phyloP scores from a whole-genome alignment of 2,113 vertebrate species.

The Danionella cerebrum region DNA sequence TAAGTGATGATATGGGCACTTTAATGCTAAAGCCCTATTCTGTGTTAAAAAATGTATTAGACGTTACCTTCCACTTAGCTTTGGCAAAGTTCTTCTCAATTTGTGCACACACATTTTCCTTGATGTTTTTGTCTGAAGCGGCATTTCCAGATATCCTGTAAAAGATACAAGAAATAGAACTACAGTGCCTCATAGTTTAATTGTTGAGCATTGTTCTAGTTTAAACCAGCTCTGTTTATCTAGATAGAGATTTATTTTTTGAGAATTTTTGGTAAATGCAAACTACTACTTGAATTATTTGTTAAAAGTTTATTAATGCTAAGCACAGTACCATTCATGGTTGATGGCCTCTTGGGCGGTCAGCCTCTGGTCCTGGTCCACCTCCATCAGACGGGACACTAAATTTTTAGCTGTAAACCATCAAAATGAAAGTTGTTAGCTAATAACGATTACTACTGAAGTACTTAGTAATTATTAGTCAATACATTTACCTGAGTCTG shows the following conservation, averaged over 20 bases:
- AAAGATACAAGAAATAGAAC: too few relatives aligned
- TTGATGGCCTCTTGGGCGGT: constrained; percentile 93
- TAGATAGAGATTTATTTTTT: too few relatives aligned
- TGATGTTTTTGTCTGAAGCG: constrained; percentile 97
- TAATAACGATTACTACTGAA: neutral
- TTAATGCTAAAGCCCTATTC: too few relatives aligned
- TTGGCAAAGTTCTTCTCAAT: constrained; percentile 98
- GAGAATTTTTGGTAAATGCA: too few relatives aligned
- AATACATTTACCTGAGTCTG: constrained; percentile 77
- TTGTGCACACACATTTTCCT: constrained; percentile 92
- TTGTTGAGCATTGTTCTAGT: too few relatives aligned
- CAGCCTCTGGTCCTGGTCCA: constrained; percentile 93
- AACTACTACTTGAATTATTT: too few relatives aligned
- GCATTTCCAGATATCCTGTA: constrained; percentile 93
- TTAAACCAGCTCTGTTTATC: too few relatives aligned
- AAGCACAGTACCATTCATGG: constrained; percentile 77
- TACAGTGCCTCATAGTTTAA: too few relatives aligned
- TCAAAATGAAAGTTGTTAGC: neutral
- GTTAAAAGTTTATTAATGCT: too few relatives aligned
- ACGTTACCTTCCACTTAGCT: constrained; percentile 93
- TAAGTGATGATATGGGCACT: too few relatives aligned
- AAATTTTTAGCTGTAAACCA: constrained; percentile 79
- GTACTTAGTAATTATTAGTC: neutral
- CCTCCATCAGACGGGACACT: constrained; percentile 92
- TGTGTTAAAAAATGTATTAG: too few relatives aligned